phyloP scores from a whole-genome alignment of 1,140 invertebrate genomes.

The Bradysia coprophila region DNA sequence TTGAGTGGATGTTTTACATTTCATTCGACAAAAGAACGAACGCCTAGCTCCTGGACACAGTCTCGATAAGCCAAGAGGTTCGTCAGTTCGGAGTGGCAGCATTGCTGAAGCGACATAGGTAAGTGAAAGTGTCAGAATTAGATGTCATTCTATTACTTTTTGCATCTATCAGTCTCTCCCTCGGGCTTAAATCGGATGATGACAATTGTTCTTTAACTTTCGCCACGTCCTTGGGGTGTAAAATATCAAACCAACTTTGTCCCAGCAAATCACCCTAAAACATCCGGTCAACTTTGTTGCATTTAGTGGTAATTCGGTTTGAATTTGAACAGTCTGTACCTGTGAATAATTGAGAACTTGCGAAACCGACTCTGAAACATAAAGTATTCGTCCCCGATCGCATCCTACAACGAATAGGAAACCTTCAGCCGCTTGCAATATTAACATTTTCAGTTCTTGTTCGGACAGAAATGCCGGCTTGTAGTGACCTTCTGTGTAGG shows the following conservation, averaged over 20 bases:
- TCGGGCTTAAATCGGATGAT: slow-evolving; percentile 70
- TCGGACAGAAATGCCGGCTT: slow-evolving; percentile 80
- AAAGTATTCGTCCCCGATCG: slow-evolving; percentile 75
- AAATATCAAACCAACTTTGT: slow-evolving; percentile 85
- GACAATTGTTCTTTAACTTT: slow-evolving; percentile 92
- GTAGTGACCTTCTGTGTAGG: slow-evolving; percentile 63
- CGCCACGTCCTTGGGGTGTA: slow-evolving; percentile 86
- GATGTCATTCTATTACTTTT: too few relatives aligned
- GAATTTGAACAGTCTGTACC: too few relatives aligned
- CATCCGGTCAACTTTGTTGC: too few relatives aligned
- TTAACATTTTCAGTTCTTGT: slow-evolving; percentile 70
- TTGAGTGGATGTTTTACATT: slow-evolving; percentile 41
- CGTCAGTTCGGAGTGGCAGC: slow-evolving; percentile 75
- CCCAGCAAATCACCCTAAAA: slow-evolving; percentile 53
- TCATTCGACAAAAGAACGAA: slow-evolving; percentile 90
- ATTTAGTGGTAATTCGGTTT: too few relatives aligned
- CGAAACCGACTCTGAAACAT: slow-evolving; percentile 79
- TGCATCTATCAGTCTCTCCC: slow-evolving; percentile 78
- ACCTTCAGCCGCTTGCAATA: slow-evolving; percentile 64
- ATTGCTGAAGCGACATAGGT: slow-evolving; percentile 69
- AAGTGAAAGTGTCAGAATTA: background rate
- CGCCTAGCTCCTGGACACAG: slow-evolving; percentile 73
- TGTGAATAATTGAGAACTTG: slow-evolving; percentile 70
- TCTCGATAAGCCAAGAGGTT: slow-evolving; percentile 49
- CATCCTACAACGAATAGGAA: slow-evolving; percentile 89